A percentile compares a stretch with the other conserved stretches of the same genome.
Conservation (phyloP, 35 echinoderm and acorn worm genomes). For the Apostichopus japonicus region DNA sequence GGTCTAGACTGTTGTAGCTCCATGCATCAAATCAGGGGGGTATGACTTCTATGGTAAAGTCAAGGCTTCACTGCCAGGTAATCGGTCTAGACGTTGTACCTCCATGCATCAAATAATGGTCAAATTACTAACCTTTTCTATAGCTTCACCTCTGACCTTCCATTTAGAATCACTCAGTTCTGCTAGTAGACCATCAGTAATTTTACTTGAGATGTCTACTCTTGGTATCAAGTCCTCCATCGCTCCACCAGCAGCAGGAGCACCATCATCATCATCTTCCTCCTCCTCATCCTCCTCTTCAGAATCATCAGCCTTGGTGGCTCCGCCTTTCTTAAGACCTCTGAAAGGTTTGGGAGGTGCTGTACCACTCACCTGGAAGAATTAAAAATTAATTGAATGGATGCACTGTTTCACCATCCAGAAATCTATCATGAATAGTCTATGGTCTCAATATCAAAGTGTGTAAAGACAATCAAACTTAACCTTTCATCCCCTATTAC, state of each 20-base stretch:
- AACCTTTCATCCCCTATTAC: not conserved
- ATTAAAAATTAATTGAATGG: not conserved
- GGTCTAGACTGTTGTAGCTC: too few relatives aligned
- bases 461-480: not conserved
- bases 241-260: conserved; percentile 54
- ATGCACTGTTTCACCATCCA: not conserved
- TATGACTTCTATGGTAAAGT: too few relatives aligned
- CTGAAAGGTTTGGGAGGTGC: conserved; percentile 85
- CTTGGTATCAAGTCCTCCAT: conserved; percentile 80
- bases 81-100: too few relatives aligned
- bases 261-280: conserved; percentile 67
- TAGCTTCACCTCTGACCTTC: conserved; percentile 94
- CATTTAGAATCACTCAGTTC: conserved; percentile 92
- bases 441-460: not conserved
- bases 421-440: not conserved
- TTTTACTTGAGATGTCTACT: conserved; percentile 86
- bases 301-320: conserved; percentile 22
- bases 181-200: conserved; percentile 72
- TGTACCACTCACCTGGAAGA: conserved; percentile 68
- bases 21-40: too few relatives aligned
- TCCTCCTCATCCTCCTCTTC: conserved; percentile 79
- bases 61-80: too few relatives aligned
- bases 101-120: too few relatives aligned
- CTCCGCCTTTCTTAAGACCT: conserved; percentile 63
- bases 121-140: conserved; percentile 77